Base-by-base conservation (phyloP, 2,113 vertebrate genomes). In the Mus spicilegus region DNA sequence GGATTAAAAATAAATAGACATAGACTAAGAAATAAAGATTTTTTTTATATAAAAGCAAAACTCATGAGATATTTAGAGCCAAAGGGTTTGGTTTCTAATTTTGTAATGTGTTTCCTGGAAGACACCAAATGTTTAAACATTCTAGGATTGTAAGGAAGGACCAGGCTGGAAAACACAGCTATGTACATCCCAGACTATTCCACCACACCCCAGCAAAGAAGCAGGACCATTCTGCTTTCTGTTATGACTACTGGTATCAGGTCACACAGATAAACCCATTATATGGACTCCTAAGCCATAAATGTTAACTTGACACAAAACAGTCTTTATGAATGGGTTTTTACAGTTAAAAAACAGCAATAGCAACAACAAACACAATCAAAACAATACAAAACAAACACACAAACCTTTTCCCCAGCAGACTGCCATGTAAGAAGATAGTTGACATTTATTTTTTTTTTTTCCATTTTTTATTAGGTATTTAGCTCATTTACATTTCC, bases 11-110 rank as follows among this genome's bases (percentile, higher is more conserved):
- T 67, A 67, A 65, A 65, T 65, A 10, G 5, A 67, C 11, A 67
- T n/a, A 73, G 36, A 20, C 70, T 97, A 92, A 93, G 97, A 94
- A 95, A 4, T 24, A 39, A 22, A 3, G n/a, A 39, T 39, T 36
- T 72, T 72, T n/a, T 19, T n/a, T 49, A 49, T 49, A n/a, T 19
- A 73, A 73, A 9, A 73, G 36, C 7, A 72, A 72, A 70, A n/a
- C 30, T 8, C 19, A 8, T 3, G 70, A 73, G 7, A 2, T 19
- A 2, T n/a, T 16, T 7, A n/a, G 78, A 58, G 51, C 4, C 51
- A 82, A 82, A 39, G 54, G 0, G 3, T 81, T n/a, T n/a, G 19
- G 2, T 56, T 56, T 56, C 13, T 14, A 56, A 81, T n/a, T 81
- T 81, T 81, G 10, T 81, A 56, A 81, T 56, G 5, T 58, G 2